Evolutionary conservation across 2,888 invertebrate genomes (phyloP), one percentile per base, ranked within the genome.

Genomic region (Melanophora roralis): DNA sequence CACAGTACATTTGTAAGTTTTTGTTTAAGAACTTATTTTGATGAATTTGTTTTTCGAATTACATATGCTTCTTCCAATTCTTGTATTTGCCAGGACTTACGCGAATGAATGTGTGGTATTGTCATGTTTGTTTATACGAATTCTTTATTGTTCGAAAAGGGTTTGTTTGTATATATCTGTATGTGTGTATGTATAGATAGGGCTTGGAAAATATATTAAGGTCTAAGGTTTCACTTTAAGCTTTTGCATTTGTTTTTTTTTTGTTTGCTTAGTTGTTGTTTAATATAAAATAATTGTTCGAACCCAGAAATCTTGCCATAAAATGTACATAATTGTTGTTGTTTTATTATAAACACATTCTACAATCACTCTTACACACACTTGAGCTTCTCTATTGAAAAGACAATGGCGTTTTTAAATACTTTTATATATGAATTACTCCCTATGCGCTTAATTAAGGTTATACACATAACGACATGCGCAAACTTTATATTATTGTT

Each of bases 361-460:
- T 16, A 16, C 6, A 16, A 16, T 12, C 27, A 12, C 12, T 34
- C 11, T n/a, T 23, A 40, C 23, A 27, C n/a, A 32, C 8, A 12
- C 9, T 4, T 34, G 16, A 5, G 34, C n/a, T 16, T 49, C n/a
- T 68, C 19, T 45, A 38, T 51, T 32, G 49, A 49, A 78, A 60
- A 60, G 38, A 53, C 72, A 72, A 78, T 78, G 77, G 77, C 77
- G 78, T 69, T 73, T 74, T 43, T 65, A 65, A 64, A 51, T 34
- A 45, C n/a, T 43, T 40, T 21, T 51, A 47, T 78, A 67, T 80
- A 57, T n/a, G 68, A 73, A 80, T 80, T 72, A 80, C 76, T 80
- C 80, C 84, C 84, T 85, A 73, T 81, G 76, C 74, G 87, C 87
- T 86, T 86, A 86, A 86, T 86, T 86, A 86, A 87, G 86, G 85